phyloP scores from a whole-genome alignment of 2,797 vertebrate species.

The Pangasius sanitwongsei region DNA sequence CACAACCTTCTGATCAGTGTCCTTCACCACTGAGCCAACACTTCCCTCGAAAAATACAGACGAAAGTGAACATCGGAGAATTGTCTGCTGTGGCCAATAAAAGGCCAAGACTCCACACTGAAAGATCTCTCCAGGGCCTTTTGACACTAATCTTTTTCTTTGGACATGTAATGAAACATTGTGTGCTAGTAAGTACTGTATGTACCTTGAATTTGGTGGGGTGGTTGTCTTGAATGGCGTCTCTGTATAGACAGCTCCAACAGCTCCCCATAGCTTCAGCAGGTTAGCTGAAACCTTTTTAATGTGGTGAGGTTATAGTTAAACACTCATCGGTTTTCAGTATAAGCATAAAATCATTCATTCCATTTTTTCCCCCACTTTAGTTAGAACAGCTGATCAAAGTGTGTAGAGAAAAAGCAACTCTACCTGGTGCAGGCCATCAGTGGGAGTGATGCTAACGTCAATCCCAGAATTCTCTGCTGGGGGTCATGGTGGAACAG shows the following conservation, averaged over 20 bases:
- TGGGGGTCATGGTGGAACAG: conserved; percentile 78
- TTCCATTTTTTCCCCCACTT: background rate
- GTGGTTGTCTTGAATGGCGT: conserved; percentile 93
- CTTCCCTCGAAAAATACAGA: background rate
- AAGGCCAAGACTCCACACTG: background rate
- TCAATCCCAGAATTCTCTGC: conserved; percentile 81
- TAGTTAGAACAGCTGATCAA: conserved; percentile 5
- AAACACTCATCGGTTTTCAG: background rate
- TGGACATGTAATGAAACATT: background rate
- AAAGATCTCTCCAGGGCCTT: background rate
- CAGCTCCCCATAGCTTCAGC: conserved; percentile 98
- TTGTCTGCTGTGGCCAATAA: background rate
- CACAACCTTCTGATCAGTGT: background rate
- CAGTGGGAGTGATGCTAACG: conserved; percentile 78
- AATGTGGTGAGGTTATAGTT: background rate
- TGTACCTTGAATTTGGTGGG: conserved; percentile 97
- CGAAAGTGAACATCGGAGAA: background rate
- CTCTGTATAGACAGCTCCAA: conserved; percentile 95
- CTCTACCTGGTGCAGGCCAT: conserved; percentile 92
- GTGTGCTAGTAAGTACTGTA: background rate
- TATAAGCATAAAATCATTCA: background rate
- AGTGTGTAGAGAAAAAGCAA: background rate
- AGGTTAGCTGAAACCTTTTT: conserved; percentile 80
- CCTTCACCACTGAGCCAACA: background rate
- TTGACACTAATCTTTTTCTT: background rate